Evolutionary conservation across 2,113 vertebrate genomes (phyloP).

Genomic region (Xenopus tropicalis): DNA sequence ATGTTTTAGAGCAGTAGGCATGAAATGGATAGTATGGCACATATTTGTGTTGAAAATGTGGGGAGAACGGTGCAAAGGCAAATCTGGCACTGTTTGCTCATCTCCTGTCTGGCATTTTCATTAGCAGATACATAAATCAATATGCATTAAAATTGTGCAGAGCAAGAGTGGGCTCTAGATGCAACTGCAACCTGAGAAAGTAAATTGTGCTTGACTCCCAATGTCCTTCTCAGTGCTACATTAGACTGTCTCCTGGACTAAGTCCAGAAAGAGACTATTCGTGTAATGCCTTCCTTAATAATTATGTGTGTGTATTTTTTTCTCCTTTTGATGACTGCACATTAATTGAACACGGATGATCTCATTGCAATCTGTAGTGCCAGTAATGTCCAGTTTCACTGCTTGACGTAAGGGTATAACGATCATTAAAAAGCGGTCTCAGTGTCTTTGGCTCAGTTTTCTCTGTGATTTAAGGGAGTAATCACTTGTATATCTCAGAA

Average conservation of each 20-base stretch:
- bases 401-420: constrained; percentile 53
- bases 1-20: too few relatives aligned
- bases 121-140: constrained; percentile 38
- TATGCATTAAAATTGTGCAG: constrained; percentile 29
- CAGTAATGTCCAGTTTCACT: constrained; percentile 55
- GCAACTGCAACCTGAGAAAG: constrained; percentile 19
- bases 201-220: constrained; percentile 30
- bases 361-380: constrained; percentile 59
- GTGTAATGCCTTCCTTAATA: constrained; percentile 39
- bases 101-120: constrained; percentile 34
- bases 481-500: constrained; percentile 36
- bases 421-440: constrained; percentile 38
- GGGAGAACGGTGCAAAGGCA: constrained; percentile 5
- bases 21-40: too few relatives aligned
- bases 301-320: constrained; percentile 43
- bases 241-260: constrained; percentile 28
- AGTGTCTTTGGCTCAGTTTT: constrained; percentile 48
- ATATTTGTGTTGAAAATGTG: not conserved
- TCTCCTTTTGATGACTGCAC: constrained; percentile 37
- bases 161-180: constrained; percentile 31
- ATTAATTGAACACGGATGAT: constrained; percentile 57
- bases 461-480: constrained; percentile 45
- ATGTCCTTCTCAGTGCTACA: constrained; percentile 17
- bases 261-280: constrained; percentile 36
- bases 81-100: constrained; percentile 15